phyloP scores from a whole-genome alignment of 1,140 invertebrate genomes.

The Drosophila pallidifrons region DNA sequence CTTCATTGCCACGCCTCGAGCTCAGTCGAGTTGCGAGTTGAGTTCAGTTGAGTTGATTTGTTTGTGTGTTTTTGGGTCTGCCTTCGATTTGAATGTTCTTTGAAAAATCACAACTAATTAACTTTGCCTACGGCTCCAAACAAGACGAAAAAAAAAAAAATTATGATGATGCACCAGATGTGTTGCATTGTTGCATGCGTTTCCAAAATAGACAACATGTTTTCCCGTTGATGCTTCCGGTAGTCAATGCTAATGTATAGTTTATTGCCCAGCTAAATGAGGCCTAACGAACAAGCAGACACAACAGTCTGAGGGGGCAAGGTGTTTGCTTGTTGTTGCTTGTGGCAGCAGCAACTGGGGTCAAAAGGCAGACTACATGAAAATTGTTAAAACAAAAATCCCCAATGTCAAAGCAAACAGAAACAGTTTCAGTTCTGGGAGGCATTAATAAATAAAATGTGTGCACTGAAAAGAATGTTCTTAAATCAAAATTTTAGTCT shows the following conservation, averaged over 20 bases:
- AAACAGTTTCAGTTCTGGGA: not conserved
- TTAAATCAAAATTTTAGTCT: too few species aligned
- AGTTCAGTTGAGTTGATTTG: conserved; percentile 43
- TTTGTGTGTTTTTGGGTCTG: conserved; percentile 59
- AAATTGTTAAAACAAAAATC: conserved; percentile 3
- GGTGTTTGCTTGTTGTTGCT: conserved; percentile 7
- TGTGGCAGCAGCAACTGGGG: conserved; percentile 16
- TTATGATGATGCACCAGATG: conserved; percentile 44
- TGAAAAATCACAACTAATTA: conserved; percentile 84
- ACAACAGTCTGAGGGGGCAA: not conserved
- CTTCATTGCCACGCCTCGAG: conserved; percentile 22
- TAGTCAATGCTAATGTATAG: conserved; percentile 45
- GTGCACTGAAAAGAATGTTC: too few species aligned
- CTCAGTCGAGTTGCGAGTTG: conserved; percentile 5
- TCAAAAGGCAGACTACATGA: not conserved
- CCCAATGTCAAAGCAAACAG: conserved; percentile 19
- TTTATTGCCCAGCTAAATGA: conserved; percentile 38
- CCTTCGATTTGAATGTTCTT: conserved; percentile 78
- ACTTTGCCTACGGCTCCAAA: conserved; percentile 63
- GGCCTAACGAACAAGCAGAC: conserved; percentile 12
- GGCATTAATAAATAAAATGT: conserved; percentile 6
- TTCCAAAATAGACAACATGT: conserved; percentile 53
- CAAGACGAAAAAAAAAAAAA: conserved; percentile 7
- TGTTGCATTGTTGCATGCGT: conserved; percentile 24
- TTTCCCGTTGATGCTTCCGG: conserved; percentile 32